phyloP scores from a whole-genome alignment of 2,888 invertebrate genomes.

The Drosophila mulleri region DNA sequence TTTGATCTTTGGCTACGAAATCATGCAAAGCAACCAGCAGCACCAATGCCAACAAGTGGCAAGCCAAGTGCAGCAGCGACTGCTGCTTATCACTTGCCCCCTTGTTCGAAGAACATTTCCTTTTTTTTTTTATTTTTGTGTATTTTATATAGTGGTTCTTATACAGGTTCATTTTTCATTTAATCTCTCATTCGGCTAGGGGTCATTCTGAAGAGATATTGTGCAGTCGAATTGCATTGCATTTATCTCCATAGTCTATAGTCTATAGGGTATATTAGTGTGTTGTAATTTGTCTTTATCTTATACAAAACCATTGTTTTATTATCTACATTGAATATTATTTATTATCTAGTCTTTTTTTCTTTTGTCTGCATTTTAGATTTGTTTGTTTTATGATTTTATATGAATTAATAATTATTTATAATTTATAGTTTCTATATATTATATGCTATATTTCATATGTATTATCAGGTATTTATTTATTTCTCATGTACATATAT shows the following conservation, averaged over 20 bases:
- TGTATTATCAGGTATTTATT: no score
- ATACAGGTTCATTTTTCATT: slow-evolving; percentile 3
- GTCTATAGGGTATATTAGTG: background rate
- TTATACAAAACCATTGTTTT: no score
- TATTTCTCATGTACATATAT: no score
- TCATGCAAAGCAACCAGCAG: background rate
- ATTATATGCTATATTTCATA: no score
- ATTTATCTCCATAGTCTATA: background rate
- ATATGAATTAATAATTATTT: no score
- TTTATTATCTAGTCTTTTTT: no score
- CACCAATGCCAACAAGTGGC: background rate
- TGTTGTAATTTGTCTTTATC: no score
- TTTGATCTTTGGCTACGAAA: slow-evolving; percentile 30
- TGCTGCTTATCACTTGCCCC: slow-evolving; percentile 36
- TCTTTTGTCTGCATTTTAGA: no score
- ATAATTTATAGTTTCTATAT: no score
- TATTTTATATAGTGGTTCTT: background rate
- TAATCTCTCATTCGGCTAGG: background rate
- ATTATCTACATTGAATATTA: no score
- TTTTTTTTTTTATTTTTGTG: background rate
- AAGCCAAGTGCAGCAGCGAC: background rate
- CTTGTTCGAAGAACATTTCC: background rate
- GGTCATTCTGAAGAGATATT: background rate
- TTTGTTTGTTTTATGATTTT: no score
- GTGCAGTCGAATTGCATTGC: background rate